Conservation (phyloP, 1,140 invertebrate genomes). For the Aphelenchoides besseyi region DNA sequence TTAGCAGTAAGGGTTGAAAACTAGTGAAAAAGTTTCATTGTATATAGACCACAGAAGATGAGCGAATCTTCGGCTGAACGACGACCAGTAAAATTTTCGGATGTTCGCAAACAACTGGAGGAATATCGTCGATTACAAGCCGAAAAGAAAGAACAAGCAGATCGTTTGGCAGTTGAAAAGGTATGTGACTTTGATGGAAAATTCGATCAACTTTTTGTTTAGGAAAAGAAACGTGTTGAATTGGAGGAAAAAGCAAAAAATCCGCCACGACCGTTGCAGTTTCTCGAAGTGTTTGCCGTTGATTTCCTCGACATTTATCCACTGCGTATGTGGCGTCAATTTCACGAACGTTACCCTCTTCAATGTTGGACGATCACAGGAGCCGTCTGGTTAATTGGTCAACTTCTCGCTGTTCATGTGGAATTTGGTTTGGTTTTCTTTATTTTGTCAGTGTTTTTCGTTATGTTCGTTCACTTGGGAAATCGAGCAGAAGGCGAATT, state of each 20-base stretch:
- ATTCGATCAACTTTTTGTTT: background rate
- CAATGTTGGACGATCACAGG: conserved; percentile 44
- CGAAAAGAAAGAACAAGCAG: background rate
- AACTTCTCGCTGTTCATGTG: conserved; percentile 61
- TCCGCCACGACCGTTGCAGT: background rate
- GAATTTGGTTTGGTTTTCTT: conserved; percentile 88
- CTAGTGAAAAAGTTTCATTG: too few species aligned
- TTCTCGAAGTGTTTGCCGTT: conserved; percentile 40
- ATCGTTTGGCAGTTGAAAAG: background rate
- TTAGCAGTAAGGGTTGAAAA: too few species aligned
- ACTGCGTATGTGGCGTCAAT: conserved; percentile 48
- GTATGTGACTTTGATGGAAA: background rate
- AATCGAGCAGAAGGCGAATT: conserved; percentile 73
- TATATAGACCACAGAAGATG: too few species aligned
- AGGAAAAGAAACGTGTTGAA: background rate
- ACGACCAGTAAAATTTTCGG: background rate
- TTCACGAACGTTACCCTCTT: conserved; percentile 30
- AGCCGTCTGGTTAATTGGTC: conserved; percentile 45
- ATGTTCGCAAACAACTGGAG: background rate
- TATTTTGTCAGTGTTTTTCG: conserved; percentile 73
- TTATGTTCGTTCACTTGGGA: conserved; percentile 80
- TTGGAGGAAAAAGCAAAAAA: background rate
- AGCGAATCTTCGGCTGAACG: background rate
- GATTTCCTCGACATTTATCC: conserved; percentile 47
- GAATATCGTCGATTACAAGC: background rate